Evolutionary conservation across 2,113 vertebrate genomes (phyloP).

Genomic region (Bubo scandiacus): DNA sequence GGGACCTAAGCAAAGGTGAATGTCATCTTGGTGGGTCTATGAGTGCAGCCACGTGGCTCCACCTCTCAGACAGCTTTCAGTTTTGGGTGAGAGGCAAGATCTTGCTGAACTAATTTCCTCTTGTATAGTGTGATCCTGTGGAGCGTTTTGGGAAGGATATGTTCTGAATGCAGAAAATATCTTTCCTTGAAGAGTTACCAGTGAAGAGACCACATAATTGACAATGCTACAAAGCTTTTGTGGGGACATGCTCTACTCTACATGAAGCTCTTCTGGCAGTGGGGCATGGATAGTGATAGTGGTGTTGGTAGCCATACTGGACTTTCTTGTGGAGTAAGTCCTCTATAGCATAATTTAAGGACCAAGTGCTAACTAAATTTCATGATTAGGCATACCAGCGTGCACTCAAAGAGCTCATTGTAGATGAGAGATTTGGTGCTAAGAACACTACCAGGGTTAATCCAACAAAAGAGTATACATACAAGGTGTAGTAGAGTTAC

Average conservation of each 20-base stretch:
- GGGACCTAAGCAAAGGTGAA: neutral
- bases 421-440: neutral
- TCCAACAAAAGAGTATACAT: neutral
- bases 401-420: neutral
- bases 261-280: neutral
- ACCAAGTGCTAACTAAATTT: neutral
- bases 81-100: neutral
- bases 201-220: neutral
- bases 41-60: neutral
- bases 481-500: neutral
- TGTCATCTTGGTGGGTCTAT: neutral
- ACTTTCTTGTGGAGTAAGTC: neutral
- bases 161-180: neutral
- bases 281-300: neutral
- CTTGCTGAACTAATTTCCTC: neutral
- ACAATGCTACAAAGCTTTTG: neutral
- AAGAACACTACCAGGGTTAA: neutral
- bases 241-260: neutral
- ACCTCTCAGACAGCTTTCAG: neutral
- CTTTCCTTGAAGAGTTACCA: neutral
- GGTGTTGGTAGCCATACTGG: neutral
- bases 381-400: neutral
- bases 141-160: neutral
- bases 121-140: neutral
- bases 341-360: neutral